Base-by-base conservation (phyloP, 1,140 invertebrate species). In the Apolygus lucorum region DNA sequence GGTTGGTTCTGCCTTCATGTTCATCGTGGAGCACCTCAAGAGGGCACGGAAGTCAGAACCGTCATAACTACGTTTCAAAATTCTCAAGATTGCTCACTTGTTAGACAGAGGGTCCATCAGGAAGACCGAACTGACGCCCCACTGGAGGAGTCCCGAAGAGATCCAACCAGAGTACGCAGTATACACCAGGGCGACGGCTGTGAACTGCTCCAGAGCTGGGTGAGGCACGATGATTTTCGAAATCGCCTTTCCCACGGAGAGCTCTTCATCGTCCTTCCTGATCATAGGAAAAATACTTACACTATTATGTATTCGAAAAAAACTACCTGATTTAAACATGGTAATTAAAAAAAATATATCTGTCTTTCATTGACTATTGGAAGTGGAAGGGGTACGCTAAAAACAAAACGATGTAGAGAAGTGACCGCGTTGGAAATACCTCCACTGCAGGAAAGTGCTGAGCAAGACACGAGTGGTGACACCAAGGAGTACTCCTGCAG, bases 141-240 rank as follows among this genome's bases (percentile, higher is more conserved):
- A 90, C 28, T 86, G 81, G 62, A 86, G 84, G 42, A 92, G 79
- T 0, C 92, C 92, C 17, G 89, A 91, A n/a, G 88, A 92, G 63
- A 95, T 84, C 93, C 93, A 96, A 1, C 93, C 93, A 69, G 87
- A 90, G 79, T 95, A 96, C 0, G 91, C 91, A 1, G 88, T 90
- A 80, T 96, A 96, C 64, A 89, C 86, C 2, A 96, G 80, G 76
- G 90, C 84, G 0, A 89, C 83, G 52, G 84, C 84, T 14, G 83
- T 82, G 24, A 89, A 86, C 72, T 89, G 87, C 4, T 86, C 84
- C 28, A 95, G 80, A 2, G 87, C 88, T 1, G 92, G 92, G 82
- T 95, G 92, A 1, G 92, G 91, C 0, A 95, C 93, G 28, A 95
- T 81, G 63, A 96, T 89, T 77, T 88, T 86, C 29, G 90, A 87